Evolutionary conservation across 2,797 vertebrate genomes (phyloP), one percentile per base, ranked within the genome.

Genomic region (Gallirallus australis): DNA sequence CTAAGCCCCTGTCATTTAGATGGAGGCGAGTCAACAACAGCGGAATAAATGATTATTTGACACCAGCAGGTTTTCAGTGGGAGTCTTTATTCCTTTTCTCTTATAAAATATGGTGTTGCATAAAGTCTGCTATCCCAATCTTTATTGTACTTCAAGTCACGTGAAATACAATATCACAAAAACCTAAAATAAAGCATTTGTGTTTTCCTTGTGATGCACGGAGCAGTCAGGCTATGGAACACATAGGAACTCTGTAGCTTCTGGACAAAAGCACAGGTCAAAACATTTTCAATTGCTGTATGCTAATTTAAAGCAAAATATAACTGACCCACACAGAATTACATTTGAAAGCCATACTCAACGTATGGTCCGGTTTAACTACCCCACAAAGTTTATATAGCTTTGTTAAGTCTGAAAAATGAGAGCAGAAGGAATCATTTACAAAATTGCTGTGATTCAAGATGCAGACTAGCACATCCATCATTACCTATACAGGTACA

Each of bases 41-140:
- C 30, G 89, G 37, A 97, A 90, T 73, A 86, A 96, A 81, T 40
- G 64, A 77, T 92, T 95, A 85, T 96, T 93, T 97, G 87, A 97
- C 70, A 95, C 47, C 21, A 68, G 71, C 59, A 93, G 83, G 52
- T 96, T 96, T 94, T 94, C 65, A 95, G 85, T 93, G 64, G 82
- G 77, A 93, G 66, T 93, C 70, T 85, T 89, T 68, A 54, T 85
- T 92, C 53, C 66, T 91, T 95, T 96, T 89, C 82, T 86, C 18
- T 81, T 72, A 84, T 79, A 85, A 96, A 93, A 77, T 81, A 27
- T 61, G 56, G 45, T 76, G 7, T 60, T 96, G 45, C 40, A 82
- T 82, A 37, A 96, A 87, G 79, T 81, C 40, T 90, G 31, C 95
- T 89, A 86, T 54, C 60, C n/a, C 59, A 68, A 56, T 83, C 53